phyloP scores from a whole-genome alignment of 2,113 vertebrate genomes.

The Gobiocypris rarus region DNA sequence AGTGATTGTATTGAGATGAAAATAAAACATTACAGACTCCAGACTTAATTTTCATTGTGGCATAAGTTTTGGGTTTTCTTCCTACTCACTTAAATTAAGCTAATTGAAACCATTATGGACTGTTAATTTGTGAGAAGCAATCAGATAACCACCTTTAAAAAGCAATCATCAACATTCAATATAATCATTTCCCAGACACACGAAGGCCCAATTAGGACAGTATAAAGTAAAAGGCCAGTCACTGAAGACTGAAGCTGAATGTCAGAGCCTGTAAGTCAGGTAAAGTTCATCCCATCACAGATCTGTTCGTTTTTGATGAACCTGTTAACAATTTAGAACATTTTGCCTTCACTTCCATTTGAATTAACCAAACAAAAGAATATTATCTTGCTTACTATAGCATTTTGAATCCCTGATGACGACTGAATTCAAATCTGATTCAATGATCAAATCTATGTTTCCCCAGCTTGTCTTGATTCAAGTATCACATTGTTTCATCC shows the following conservation, averaged over 20 bases:
- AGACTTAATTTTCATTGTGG: neutral
- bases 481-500: neutral
- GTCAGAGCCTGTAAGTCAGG: constrained; percentile 19
- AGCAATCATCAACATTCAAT: neutral
- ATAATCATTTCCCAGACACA: neutral
- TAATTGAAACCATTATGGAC: neutral
- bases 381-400: neutral
- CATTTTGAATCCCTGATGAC: neutral
- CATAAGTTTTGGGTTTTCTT: neutral
- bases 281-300: constrained; percentile 19
- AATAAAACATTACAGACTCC: neutral
- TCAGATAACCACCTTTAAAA: neutral
- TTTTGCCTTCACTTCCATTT: constrained; percentile 5
- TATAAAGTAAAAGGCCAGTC: constrained; percentile 4
- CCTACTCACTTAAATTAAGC: neutral
- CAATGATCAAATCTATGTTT: too few relatives aligned
- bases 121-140: neutral
- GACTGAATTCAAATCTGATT: neutral
- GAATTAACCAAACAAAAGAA: neutral
- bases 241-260: constrained; percentile 19
- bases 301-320: neutral
- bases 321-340: neutral
- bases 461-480: neutral
- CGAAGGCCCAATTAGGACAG: neutral
- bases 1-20: neutral